Percentiles rank a stretch among this genome's conserved stretches.
These are phyloP conservation scores for Idris sp. DNA, from an alignment of 1,140 invertebrate species.

Conservation along the genomic window DNA sequence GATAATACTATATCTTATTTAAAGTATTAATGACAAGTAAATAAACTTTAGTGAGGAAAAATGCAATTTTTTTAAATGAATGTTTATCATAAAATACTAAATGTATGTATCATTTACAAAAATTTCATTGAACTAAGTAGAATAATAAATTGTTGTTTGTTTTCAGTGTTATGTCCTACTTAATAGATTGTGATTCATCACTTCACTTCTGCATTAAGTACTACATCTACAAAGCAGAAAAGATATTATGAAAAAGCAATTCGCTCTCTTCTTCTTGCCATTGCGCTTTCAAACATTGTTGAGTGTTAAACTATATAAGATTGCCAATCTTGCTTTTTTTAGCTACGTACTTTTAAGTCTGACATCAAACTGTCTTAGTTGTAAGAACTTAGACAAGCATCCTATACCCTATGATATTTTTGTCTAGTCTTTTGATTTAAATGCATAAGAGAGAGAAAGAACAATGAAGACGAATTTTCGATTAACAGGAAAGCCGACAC, in stretches of 20 bases:
- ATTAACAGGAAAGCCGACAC: neutral
- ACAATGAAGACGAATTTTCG: slow-evolving; percentile 1
- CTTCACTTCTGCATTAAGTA: slow-evolving; percentile 44
- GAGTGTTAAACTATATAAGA: slow-evolving; percentile 65
- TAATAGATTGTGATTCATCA: slow-evolving; percentile 63
- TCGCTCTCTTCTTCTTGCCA: slow-evolving; percentile 74
- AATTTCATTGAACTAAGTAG: too few relatives aligned
- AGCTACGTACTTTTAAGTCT: slow-evolving; percentile 52
- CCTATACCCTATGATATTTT: slow-evolving; percentile 49
- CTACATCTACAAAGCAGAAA: slow-evolving; percentile 60
- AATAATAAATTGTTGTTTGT: too few relatives aligned
- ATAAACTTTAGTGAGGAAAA: too few relatives aligned
- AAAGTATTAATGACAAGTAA: too few relatives aligned
- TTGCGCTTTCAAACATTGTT: slow-evolving; percentile 73
- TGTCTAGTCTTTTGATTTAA: slow-evolving; percentile 61
- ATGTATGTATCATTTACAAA: too few relatives aligned
- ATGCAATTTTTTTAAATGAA: too few relatives aligned
- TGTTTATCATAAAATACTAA: too few relatives aligned
- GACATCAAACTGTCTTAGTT: slow-evolving; percentile 47
- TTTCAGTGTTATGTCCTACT: slow-evolving; percentile 75
- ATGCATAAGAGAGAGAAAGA: slow-evolving; percentile 16
- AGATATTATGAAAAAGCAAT: slow-evolving; percentile 64
- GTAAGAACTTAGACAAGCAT: slow-evolving; percentile 46
- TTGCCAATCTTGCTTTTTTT: slow-evolving; percentile 65
- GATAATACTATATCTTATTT: too few relatives aligned